Evolutionary conservation across 2,113 vertebrate species (phyloP), one percentile per base, ranked within the genome.

Genomic region (Apteryx owenii): DNA sequence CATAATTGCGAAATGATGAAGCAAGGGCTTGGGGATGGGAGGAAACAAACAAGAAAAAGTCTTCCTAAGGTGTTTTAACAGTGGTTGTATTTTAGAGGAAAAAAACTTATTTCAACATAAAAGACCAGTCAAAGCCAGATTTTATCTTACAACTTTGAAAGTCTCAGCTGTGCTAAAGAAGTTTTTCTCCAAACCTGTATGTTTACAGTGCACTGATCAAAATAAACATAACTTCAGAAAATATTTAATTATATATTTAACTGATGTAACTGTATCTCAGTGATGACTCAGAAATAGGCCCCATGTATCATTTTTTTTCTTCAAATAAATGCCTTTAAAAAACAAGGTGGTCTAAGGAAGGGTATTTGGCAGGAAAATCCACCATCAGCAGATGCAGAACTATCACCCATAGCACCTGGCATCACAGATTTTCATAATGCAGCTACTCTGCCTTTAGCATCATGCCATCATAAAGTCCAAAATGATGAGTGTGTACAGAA

Each of bases 401-500:
- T 46, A 50, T 23, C 3, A 73, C 33, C 38, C 28, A 22, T 19
- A 79, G 42, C 38, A 20, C 48, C 71, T 69, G 33, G 42, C 38
- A 60, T 60, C 36, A 40, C 42, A 69, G 21, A 60, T 31, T 17
- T 33, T 81, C 46, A 50, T 10, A 26, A 31, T 0, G 1, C 14
- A 44, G 28, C 5, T 5, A 51, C 23, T 31, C 64, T 23, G 29
- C 16, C 29, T 46, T 79, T 69, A 36, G 7, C 33, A 65, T 69
- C 50, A 16, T 78, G 38, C 12, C 2, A 2, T 15, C 28, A 46
- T 36, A 51, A 42, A 48, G 38, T 3, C 9, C 33, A 14, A 25
- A 65, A 25, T 4, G 13, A 2, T 21, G 8, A 65, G 5, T 38
- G 10, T 0, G 0, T 42, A n/a, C 4, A 5, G 68, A 73, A n/a